Conservation (phyloP, 2,113 vertebrate species). For the Odobenus rosmarus region DNA sequence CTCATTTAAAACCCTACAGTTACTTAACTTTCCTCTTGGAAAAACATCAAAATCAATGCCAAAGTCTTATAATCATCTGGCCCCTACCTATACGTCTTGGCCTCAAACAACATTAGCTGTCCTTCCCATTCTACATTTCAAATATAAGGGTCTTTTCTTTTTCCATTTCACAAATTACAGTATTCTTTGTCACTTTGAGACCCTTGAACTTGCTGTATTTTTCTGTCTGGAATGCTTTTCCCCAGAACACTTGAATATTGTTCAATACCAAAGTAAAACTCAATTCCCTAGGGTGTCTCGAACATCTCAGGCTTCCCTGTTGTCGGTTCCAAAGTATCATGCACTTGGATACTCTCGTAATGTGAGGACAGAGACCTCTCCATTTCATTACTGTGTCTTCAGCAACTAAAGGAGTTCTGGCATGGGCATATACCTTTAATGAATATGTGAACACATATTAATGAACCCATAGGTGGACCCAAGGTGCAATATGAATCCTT, state of each 20-base stretch:
- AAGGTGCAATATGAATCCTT: neutral
- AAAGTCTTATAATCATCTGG: neutral
- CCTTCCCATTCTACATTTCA: neutral
- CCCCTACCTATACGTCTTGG: neutral
- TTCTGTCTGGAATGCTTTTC: neutral
- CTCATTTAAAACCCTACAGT: neutral
- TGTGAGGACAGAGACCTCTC: neutral
- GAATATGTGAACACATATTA: neutral
- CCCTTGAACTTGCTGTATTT: neutral
- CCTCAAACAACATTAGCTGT: neutral
- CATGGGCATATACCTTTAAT: neutral
- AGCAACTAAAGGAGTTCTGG: neutral
- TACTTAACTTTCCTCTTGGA: neutral
- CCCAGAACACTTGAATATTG: neutral
- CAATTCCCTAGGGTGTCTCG: neutral
- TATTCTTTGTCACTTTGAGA: neutral
- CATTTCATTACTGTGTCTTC: neutral
- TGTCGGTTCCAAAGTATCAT: neutral
- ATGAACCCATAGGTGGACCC: neutral
- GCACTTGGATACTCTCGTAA: rapidly evolving
- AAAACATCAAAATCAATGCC: neutral
- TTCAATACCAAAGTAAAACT: neutral
- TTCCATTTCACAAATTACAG: neutral
- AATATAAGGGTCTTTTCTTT: neutral
- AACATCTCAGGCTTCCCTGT: neutral